Conservation (phyloP, 2,888 invertebrate genomes). For the Clunio marinus region DNA sequence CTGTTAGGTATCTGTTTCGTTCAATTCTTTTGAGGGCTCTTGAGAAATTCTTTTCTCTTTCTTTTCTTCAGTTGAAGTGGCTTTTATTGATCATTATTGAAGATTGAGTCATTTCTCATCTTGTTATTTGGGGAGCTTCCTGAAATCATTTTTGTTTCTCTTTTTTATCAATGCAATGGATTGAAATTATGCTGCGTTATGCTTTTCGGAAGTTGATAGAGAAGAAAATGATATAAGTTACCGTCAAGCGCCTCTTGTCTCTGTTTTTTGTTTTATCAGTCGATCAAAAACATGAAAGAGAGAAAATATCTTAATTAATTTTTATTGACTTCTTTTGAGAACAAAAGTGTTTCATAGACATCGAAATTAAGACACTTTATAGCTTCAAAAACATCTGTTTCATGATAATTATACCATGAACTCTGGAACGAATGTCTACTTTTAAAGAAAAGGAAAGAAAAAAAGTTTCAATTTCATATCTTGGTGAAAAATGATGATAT, state of each 20-base stretch:
- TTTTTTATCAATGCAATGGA: too few species aligned
- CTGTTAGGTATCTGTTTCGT: background rate
- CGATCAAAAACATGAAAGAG: background rate
- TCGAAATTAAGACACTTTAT: background rate
- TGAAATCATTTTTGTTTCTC: background rate
- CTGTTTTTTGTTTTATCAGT: background rate
- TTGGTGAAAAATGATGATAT: too few species aligned
- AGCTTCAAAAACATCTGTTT: slow-evolving; percentile 23
- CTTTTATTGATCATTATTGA: slow-evolving; percentile 8
- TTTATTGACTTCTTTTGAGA: background rate
- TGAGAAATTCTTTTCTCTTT: background rate
- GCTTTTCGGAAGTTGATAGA: slow-evolving; percentile 5
- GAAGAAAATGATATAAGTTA: background rate
- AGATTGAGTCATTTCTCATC: slow-evolving; percentile 11
- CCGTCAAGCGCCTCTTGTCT: background rate
- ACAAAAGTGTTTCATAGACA: background rate
- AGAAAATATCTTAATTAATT: slow-evolving; percentile 1
- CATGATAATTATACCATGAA: slow-evolving; percentile 9
- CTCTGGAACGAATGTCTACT: background rate
- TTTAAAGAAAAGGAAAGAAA: background rate
- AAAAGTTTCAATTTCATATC: too few species aligned
- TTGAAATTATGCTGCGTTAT: too few species aligned
- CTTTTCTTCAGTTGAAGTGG: background rate
- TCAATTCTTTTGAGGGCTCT: too few species aligned
- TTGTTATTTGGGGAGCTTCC: background rate